phyloP scores from a whole-genome alignment of 2,888 invertebrate genomes.

The Dermolepida albohirtum region DNA sequence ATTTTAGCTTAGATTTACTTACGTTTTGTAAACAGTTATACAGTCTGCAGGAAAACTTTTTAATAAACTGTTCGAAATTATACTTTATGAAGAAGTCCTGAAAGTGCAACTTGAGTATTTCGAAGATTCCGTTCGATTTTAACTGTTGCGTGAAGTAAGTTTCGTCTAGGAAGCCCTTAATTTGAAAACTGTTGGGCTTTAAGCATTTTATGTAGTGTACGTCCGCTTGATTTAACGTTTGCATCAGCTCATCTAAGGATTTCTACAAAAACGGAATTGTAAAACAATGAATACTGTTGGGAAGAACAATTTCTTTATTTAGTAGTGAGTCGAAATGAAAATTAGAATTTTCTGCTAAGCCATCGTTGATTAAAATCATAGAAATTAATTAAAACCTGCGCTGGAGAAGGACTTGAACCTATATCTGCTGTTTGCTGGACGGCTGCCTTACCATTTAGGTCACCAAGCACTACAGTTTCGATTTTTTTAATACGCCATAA shows the following conservation, averaged over 20 bases:
- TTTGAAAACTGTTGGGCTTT: slow-evolving; percentile 55
- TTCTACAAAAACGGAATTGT: slow-evolving; percentile 51
- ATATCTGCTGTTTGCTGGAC: too few relatives aligned
- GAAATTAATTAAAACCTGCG: too few relatives aligned
- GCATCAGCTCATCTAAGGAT: slow-evolving; percentile 60
- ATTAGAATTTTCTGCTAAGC: too few relatives aligned
- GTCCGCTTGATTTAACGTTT: slow-evolving; percentile 60
- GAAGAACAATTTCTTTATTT: too few relatives aligned
- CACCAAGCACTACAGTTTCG: too few relatives aligned
- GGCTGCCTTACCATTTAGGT: too few relatives aligned
- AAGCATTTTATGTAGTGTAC: slow-evolving; percentile 64
- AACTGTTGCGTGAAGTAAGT: slow-evolving; percentile 50
- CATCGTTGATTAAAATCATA: too few relatives aligned
- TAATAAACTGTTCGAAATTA: slow-evolving; percentile 40
- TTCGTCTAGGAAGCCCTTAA: slow-evolving; percentile 49
- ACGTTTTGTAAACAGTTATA: slow-evolving; percentile 40
- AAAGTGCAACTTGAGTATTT: slow-evolving; percentile 51
- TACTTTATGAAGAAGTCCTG: slow-evolving; percentile 51
- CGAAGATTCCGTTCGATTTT: slow-evolving; percentile 51
- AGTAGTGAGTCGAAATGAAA: too few relatives aligned
- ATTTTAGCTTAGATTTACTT: not conserved
- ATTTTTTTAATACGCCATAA: too few relatives aligned
- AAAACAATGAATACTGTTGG: too few relatives aligned
- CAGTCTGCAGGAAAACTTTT: slow-evolving; percentile 28
- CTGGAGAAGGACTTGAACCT: too few relatives aligned